Evolutionary conservation across 2,113 vertebrate genomes (phyloP).

Genomic region (Tapirus terrestris): DNA sequence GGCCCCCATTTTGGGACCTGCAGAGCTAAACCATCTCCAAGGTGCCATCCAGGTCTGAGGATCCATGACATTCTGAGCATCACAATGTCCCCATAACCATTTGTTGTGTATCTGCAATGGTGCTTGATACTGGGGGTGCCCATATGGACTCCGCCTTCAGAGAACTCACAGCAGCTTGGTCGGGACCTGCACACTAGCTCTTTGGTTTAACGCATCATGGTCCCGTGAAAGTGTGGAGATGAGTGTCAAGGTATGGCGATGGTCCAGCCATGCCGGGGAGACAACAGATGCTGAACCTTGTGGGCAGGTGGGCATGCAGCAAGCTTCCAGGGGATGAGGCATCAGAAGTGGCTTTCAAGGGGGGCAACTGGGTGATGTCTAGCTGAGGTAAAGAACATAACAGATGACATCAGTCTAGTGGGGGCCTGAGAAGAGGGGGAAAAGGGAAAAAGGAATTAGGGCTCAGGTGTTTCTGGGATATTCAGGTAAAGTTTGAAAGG

Average conservation of each 20-base stretch:
- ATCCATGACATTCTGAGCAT: rapidly evolving
- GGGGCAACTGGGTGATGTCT: no score
- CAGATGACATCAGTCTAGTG: no score
- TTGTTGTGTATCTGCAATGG: neutral
- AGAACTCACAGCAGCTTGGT: neutral
- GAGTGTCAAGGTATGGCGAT: neutral
- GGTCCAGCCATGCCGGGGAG: rapidly evolving
- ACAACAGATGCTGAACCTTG: neutral
- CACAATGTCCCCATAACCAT: rapidly evolving
- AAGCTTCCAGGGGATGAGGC: no score
- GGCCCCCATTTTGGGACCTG: rapidly evolving
- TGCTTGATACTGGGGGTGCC: rapidly evolving
- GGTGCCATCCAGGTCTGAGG: neutral
- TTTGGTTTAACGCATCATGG: rapidly evolving
- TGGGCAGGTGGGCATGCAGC: no score
- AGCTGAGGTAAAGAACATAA: no score
- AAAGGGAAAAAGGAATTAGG: rapidly evolving
- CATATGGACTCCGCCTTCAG: rapidly evolving
- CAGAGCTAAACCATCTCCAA: rapidly evolving
- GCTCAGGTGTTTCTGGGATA: neutral
- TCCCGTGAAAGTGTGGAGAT: no score
- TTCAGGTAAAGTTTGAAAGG: neutral
- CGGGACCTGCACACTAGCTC: rapidly evolving
- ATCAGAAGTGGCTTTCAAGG: no score
- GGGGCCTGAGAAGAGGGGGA: neutral